These are phyloP conservation scores for Hemicrepidius hirtus DNA, from an alignment of 2,888 invertebrate species.

Conservation along the genomic window DNA sequence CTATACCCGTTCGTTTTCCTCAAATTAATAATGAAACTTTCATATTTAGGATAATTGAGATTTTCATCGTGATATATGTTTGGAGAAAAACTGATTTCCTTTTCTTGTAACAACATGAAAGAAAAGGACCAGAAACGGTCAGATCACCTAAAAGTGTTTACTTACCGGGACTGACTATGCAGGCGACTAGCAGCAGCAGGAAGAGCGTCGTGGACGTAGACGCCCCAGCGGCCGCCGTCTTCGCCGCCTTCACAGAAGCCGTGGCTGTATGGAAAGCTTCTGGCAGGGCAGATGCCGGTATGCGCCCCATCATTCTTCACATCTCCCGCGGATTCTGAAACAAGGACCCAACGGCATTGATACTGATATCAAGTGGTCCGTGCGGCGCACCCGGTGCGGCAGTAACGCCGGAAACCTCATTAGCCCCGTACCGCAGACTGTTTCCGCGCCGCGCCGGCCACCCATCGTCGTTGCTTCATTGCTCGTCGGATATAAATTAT, in stretches of 20 bases:
- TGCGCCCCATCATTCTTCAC: constrained; percentile 28
- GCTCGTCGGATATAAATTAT: constrained; percentile 68
- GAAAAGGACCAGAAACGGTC: background rate
- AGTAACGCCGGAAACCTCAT: constrained; percentile 63
- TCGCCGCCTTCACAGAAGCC: background rate
- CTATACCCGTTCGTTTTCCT: background rate
- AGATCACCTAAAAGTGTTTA: background rate
- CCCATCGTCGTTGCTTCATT: constrained; percentile 65
- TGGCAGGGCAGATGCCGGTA: constrained; percentile 11
- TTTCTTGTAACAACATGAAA: background rate
- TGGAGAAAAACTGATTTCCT: no score
- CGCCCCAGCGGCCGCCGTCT: constrained; percentile 31
- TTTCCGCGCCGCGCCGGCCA: constrained; percentile 60
- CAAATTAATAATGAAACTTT: background rate
- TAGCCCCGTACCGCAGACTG: constrained; percentile 63
- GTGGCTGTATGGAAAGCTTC: background rate
- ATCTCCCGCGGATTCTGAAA: constrained; percentile 60
- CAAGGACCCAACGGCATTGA: constrained; percentile 56
- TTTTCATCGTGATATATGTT: no score
- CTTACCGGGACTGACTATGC: constrained; percentile 24
- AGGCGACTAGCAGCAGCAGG: constrained; percentile 9
- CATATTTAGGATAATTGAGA: background rate
- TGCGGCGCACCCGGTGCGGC: constrained; percentile 58
- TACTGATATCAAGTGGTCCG: constrained; percentile 56
- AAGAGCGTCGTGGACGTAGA: constrained; percentile 32